Conservation (phyloP, 2,113 vertebrate genomes). For the Crotalus helleri region DNA sequence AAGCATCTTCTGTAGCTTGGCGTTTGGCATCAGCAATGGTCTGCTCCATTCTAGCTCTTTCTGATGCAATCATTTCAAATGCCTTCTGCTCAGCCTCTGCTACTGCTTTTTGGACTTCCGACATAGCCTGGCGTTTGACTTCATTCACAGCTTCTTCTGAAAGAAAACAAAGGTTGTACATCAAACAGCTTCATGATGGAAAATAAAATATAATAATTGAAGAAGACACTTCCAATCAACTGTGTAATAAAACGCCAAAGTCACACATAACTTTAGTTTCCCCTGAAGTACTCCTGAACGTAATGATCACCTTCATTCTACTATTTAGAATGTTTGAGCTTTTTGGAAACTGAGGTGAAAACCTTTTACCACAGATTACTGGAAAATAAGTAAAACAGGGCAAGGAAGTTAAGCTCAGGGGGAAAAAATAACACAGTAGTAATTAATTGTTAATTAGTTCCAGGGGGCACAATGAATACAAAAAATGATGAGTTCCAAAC, state of each 20-base stretch:
- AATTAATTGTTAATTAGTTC: background rate
- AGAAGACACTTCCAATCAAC: background rate
- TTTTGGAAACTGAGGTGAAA: background rate
- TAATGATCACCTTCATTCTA: background rate
- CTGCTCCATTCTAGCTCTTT: slow-evolving; percentile 97
- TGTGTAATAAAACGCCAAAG: background rate
- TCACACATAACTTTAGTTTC: background rate
- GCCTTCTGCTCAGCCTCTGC: slow-evolving; percentile 98
- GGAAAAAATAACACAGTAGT: background rate
- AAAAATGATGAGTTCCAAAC: background rate
- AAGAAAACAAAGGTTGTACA: slow-evolving; percentile 64
- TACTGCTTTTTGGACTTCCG: slow-evolving; percentile 96
- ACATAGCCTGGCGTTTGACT: slow-evolving; percentile 98
- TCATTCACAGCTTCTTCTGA: slow-evolving; percentile 98
- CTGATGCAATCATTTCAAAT: slow-evolving; percentile 93
- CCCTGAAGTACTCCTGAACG: background rate
- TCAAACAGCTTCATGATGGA: background rate
- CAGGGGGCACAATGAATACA: background rate
- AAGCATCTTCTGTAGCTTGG: slow-evolving; percentile 92
- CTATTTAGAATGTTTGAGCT: background rate
- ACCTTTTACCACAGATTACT: background rate
- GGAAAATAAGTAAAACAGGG: background rate
- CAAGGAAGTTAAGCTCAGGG: background rate
- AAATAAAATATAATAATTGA: background rate
- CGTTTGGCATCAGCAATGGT: slow-evolving; percentile 91